These are phyloP conservation scores for Cephalopachus bancanus DNA, from an alignment of 2,797 vertebrate species.

Conservation along the genomic window DNA sequence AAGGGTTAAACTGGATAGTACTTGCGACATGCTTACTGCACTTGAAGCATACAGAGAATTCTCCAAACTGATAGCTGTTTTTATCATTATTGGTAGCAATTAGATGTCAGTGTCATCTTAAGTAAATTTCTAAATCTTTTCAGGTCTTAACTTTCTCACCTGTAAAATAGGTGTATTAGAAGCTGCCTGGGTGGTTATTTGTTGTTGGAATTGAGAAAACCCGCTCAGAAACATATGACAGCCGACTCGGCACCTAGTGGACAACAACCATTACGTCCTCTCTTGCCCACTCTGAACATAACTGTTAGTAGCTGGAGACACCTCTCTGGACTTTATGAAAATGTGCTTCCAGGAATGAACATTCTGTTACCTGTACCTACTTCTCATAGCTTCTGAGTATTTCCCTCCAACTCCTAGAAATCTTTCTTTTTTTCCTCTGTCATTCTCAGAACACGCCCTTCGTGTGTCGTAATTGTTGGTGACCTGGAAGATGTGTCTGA, in stretches of 20 bases:
- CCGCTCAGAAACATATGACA: neutral
- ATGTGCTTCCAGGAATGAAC: neutral
- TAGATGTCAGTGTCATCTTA: neutral
- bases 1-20: neutral
- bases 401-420: neutral
- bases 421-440: neutral
- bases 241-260: neutral
- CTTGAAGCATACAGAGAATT: neutral
- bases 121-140: conserved; percentile 8
- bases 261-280: neutral
- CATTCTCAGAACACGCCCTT: neutral
- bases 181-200: neutral
- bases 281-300: neutral
- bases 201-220: neutral
- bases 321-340: neutral
- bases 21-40: neutral
- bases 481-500: neutral
- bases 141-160: neutral
- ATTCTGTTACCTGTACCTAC: neutral
- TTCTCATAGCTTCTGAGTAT: neutral
- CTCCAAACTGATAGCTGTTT: neutral
- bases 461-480: neutral
- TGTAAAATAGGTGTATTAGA: neutral
- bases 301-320: neutral
- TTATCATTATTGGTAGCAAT: neutral